Conservation (phyloP, 2,797 vertebrate genomes). For the Sebastes ruberrimus region DNA sequence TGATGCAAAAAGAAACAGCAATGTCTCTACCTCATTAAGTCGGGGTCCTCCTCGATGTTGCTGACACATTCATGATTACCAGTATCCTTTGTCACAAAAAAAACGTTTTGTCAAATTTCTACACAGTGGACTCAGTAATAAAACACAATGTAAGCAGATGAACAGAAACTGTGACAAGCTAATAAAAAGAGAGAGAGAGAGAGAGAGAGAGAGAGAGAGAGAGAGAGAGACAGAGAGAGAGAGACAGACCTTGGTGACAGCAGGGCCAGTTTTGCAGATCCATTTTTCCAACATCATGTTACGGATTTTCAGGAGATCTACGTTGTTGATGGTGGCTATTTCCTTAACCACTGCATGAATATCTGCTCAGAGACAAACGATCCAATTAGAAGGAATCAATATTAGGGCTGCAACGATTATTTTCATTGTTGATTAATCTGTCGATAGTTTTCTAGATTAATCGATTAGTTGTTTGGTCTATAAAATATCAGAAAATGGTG, state of each 20-base stretch:
- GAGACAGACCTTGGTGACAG: constrained; percentile 79
- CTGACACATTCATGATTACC: constrained; percentile 77
- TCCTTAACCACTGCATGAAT: constrained; percentile 89
- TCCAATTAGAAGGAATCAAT: background rate
- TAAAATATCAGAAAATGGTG: background rate
- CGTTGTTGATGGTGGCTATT: constrained; percentile 89
- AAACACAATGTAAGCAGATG: background rate
- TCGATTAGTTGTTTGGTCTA: no score
- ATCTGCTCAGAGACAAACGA: constrained; percentile 75
- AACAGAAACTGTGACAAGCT: background rate
- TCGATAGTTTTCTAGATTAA: accelerated
- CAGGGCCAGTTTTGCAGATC: constrained; percentile 85
- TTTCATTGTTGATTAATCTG: no score
- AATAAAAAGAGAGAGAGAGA: background rate
- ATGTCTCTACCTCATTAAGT: constrained; percentile 86
- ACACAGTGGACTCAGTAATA: background rate
- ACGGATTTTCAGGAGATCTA: constrained; percentile 90
- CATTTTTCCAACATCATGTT: constrained; percentile 92
- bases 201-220: background rate
- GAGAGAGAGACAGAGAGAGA: constrained; percentile 22
- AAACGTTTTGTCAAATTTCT: background rate
- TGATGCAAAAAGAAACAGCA: background rate
- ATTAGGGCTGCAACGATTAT: no score
- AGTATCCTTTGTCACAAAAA: constrained; percentile 70
- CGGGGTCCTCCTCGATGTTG: constrained; percentile 87